Evolutionary conservation across 2,888 invertebrate genomes (phyloP).

Genomic region (Sinopyrophorus schimmeli): DNA sequence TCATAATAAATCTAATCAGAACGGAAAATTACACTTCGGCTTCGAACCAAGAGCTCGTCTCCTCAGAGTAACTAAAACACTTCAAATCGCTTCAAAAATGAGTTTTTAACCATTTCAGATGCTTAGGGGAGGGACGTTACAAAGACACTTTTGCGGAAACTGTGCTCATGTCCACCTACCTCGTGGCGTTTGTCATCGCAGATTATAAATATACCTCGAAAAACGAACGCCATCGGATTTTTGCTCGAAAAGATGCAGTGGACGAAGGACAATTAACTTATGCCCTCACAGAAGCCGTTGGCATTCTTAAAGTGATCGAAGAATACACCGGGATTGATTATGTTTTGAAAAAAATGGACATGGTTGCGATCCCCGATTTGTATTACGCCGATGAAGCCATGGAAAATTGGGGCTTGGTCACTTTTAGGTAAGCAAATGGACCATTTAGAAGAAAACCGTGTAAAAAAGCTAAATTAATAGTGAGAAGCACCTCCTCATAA

Average conservation of each 20-base stretch:
- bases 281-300: slow-evolving; percentile 53
- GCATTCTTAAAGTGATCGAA: slow-evolving; percentile 58
- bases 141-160: slow-evolving; percentile 19
- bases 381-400: slow-evolving; percentile 80
- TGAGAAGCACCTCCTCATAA: slow-evolving; percentile 17
- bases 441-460: neutral
- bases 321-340: slow-evolving; percentile 62
- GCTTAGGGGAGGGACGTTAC: slow-evolving; percentile 17
- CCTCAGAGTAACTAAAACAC: slow-evolving; percentile 3
- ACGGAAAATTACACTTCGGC: slow-evolving; percentile 15
- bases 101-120: neutral
- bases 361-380: slow-evolving; percentile 76
- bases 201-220: slow-evolving; percentile 54
- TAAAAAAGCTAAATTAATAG: slow-evolving; percentile 2
- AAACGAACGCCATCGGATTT: slow-evolving; percentile 40
- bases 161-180: slow-evolving; percentile 73
- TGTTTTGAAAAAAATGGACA: slow-evolving; percentile 65
- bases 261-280: slow-evolving; percentile 48
- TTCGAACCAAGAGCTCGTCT: slow-evolving; percentile 18
- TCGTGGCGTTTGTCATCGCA: slow-evolving; percentile 73
- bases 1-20: slow-evolving; percentile 52
- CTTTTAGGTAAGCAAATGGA: slow-evolving; percentile 64
- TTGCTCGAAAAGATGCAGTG: slow-evolving; percentile 41
- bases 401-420: slow-evolving; percentile 93
- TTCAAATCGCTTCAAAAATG: neutral